phyloP scores from a whole-genome alignment of 1,140 invertebrate genomes.

The Pseudomyrmex pallidus region DNA sequence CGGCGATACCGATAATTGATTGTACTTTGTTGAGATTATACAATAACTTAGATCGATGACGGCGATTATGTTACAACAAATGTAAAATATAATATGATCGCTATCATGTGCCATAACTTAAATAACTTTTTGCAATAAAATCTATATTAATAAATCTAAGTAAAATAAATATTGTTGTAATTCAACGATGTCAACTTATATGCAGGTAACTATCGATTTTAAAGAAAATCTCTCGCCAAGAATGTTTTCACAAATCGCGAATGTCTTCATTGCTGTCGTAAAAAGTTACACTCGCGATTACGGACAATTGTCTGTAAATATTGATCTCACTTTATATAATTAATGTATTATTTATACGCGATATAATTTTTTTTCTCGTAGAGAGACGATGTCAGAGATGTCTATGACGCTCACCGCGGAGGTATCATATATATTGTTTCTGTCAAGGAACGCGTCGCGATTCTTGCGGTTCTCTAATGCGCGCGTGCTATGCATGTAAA shows the following conservation, averaged over 20 bases:
- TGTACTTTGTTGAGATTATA: not conserved
- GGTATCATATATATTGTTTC: conserved; percentile 58
- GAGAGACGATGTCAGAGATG: conserved; percentile 64
- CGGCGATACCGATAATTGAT: conserved; percentile 23
- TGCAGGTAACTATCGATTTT: too few species aligned
- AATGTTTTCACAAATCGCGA: not conserved
- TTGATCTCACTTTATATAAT: conserved; percentile 53
- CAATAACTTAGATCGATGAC: conserved; percentile 13
- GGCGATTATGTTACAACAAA: not conserved
- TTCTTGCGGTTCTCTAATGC: conserved; percentile 24
- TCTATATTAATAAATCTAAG: not conserved
- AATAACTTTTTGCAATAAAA: not conserved
- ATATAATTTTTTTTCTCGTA: conserved; percentile 56
- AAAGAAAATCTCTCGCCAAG: too few species aligned
- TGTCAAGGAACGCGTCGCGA: conserved; percentile 40
- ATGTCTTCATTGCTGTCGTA: not conserved
- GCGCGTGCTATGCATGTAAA: conserved; percentile 15
- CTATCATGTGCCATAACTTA: not conserved
- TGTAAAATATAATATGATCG: not conserved
- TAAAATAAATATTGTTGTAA: not conserved
- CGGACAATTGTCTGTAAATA: conserved; percentile 49
- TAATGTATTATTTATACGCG: conserved; percentile 64
- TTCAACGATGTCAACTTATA: not conserved
- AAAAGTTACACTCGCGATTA: conserved; percentile 17
- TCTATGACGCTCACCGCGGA: conserved; percentile 50